Conservation (phyloP, 2,113 vertebrate genomes). For the Hyaena hyaena region DNA sequence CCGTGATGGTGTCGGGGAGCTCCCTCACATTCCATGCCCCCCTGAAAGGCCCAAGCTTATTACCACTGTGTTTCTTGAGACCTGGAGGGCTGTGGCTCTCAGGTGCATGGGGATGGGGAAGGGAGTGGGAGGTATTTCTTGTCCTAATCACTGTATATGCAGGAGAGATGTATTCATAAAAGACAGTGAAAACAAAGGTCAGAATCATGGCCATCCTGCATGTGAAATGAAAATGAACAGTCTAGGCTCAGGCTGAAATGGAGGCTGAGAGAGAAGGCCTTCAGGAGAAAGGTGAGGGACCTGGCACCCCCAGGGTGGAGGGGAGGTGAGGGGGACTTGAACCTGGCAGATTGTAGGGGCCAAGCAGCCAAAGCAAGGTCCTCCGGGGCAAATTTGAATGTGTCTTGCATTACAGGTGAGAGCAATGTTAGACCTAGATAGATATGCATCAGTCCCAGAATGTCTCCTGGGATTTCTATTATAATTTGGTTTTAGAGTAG, state of each 20-base stretch:
- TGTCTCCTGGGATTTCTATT: background rate
- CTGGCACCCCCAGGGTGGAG: background rate
- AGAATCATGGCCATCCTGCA: background rate
- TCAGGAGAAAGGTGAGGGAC: background rate
- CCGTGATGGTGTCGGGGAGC: background rate
- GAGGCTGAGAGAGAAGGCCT: background rate
- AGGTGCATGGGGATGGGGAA: background rate
- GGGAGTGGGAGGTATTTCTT: background rate
- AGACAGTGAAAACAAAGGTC: background rate
- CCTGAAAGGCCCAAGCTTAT: background rate
- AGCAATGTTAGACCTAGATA: background rate
- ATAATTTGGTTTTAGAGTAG: background rate
- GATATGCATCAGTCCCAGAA: background rate
- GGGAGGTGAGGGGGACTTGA: background rate
- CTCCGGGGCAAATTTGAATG: background rate
- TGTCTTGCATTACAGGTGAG: background rate
- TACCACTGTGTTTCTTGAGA: background rate
- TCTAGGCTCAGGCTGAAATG: background rate
- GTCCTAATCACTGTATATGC: background rate
- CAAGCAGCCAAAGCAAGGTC: background rate
- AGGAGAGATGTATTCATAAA: background rate
- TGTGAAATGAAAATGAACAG: background rate
- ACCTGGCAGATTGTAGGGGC: background rate
- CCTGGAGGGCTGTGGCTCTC: too few species aligned
- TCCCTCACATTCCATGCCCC: background rate